Evolutionary conservation across 2,888 invertebrate species (phyloP).

Genomic region (Cerceris rybyensis): DNA sequence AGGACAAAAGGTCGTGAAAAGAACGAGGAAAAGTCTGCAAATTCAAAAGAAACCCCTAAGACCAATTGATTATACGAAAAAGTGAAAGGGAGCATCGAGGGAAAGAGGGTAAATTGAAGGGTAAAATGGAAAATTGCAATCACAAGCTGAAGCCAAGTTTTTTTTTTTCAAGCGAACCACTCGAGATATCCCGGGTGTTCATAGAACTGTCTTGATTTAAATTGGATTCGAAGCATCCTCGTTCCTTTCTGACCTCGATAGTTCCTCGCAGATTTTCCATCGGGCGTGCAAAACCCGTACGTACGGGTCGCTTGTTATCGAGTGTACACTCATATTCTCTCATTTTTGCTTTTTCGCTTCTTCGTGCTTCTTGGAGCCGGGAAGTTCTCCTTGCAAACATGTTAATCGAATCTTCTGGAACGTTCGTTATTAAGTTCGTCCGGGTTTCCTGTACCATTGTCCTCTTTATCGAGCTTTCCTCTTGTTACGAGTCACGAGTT

Average conservation of each 20-base stretch:
- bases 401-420: no score
- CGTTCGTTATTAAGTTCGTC: no score
- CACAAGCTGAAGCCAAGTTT: slow-evolving; percentile 43
- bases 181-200: slow-evolving; percentile 38
- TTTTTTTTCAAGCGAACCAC: slow-evolving; percentile 39
- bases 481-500: no score
- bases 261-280: slow-evolving; percentile 15
- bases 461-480: no score
- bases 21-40: not conserved
- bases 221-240: slow-evolving; percentile 60
- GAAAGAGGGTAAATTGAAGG: not conserved
- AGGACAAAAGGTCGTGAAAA: not conserved
- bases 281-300: not conserved
- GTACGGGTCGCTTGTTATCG: slow-evolving; percentile 18
- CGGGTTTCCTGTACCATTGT: no score
- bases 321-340: not conserved
- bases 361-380: not conserved
- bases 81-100: not conserved
- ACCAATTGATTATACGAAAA: not conserved
- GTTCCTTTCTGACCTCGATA: slow-evolving; percentile 3
- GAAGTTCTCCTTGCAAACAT: not conserved
- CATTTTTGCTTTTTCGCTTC: slow-evolving; percentile 8
- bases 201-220: slow-evolving; percentile 66
- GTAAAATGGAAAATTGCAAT: slow-evolving; percentile 28
- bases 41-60: not conserved